Conservation (phyloP, 2,113 vertebrate species). For the Upupa epops region DNA sequence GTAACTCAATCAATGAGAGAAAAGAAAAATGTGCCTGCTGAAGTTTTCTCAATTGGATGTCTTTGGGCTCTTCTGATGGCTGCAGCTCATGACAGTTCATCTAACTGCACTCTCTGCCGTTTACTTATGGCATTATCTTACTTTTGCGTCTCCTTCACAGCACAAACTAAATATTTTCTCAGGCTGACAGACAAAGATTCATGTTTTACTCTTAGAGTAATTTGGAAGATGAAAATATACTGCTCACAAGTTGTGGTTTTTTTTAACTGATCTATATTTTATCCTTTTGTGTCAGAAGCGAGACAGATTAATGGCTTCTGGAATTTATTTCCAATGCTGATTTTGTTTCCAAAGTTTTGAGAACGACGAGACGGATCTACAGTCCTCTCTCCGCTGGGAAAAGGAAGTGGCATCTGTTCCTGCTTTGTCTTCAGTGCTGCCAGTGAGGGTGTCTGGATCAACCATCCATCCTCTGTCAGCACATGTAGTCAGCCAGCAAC, state of each 20-base stretch:
- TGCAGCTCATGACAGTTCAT: neutral
- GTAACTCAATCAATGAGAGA: neutral
- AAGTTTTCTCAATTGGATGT: neutral
- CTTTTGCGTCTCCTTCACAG: neutral
- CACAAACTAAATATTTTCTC: constrained; percentile 60
- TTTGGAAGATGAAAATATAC: constrained; percentile 68
- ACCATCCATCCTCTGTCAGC: constrained; percentile 14
- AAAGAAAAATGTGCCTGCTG: neutral
- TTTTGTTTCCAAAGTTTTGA: constrained; percentile 57
- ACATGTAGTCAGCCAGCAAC: neutral
- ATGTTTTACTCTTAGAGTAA: constrained; percentile 63
- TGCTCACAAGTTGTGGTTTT: constrained; percentile 12
- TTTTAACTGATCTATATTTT: constrained; percentile 61
- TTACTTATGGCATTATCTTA: constrained; percentile 31
- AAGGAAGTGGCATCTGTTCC: constrained; percentile 48
- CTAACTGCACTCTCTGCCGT: neutral
- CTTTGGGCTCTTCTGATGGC: neutral
- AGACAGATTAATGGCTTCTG: constrained; percentile 67
- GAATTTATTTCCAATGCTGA: constrained; percentile 61
- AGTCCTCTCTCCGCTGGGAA: constrained; percentile 10
- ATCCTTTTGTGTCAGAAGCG: constrained; percentile 46
- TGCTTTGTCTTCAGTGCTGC: constrained; percentile 43
- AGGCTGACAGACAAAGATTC: constrained; percentile 57
- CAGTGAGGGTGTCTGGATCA: constrained; percentile 8
- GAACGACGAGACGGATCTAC: neutral